Evolutionary conservation across 2,888 invertebrate genomes (phyloP), one percentile per base, ranked within the genome.

Genomic region (Polyploca ridens): DNA sequence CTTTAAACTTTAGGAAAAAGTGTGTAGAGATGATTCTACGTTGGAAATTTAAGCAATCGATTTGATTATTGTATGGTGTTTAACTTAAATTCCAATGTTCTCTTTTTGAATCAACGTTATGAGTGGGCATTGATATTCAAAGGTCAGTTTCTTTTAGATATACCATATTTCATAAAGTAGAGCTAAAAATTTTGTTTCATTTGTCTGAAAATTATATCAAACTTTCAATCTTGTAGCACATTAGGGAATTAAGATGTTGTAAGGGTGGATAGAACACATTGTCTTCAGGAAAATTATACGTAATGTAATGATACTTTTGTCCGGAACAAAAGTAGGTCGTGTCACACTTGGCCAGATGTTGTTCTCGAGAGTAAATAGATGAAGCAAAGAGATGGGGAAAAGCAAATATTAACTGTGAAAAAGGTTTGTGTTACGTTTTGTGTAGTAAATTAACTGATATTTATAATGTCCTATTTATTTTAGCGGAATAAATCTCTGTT

Each of bases 1-100:
- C 66, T 58, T 49, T 66, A 59, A 41, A 66, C 70, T 68, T 67
- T 75, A 68, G 63, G 63, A 57, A 46, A 33, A 62, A 62, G 14
- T 1, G 19, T 64, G 64, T 64, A 71, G 69, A 66, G 69, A 46
- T 63, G 66, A 64, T 71, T 65, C 66, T 49, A 61, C 46, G 38
- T 59, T 19, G n/a, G 13, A 58, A 35, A 46, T 62, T 46, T n/a
- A 35, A 62, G 46, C 59, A 16, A 16, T 49, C 49, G 49, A 16
- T 49, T 49, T 49, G 49, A 49, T 7, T 16, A 16, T 49, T 49
- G 49, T 60, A 11, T 11, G 41, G 41, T 19, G 13, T 11, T 60
- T 19, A 16, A 38, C 60, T 19, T 35, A 33, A 60, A 41, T 60
- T 5, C n/a, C n/a, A n/a, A 14, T 49, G 49, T 49, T 49, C 16